phyloP scores from a whole-genome alignment of 1,140 invertebrate species.

The Aplysia californica region DNA sequence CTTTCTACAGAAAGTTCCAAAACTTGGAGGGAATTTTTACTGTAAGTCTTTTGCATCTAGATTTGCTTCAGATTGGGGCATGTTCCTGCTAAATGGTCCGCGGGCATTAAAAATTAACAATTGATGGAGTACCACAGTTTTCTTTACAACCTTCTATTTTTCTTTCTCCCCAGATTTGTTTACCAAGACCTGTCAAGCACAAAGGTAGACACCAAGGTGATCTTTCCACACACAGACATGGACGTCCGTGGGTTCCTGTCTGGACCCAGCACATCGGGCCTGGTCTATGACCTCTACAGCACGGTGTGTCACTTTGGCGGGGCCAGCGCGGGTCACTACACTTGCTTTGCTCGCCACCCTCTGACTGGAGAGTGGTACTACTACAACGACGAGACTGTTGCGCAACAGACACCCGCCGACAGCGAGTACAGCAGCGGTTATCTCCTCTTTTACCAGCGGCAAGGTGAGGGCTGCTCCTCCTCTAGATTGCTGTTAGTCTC shows the following conservation, averaged over 20 bases:
- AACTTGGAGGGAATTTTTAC: too few relatives aligned
- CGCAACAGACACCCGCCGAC: constrained; percentile 73
- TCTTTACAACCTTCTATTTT: too few relatives aligned
- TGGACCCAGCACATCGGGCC: constrained; percentile 57
- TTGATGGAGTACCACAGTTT: too few relatives aligned
- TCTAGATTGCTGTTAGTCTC: too few relatives aligned
- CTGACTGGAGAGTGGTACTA: constrained; percentile 81
- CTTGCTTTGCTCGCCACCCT: constrained; percentile 79
- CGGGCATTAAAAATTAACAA: too few relatives aligned
- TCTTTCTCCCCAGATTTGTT: constrained; percentile 72
- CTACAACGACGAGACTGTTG: constrained; percentile 81
- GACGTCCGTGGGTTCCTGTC: constrained; percentile 69
- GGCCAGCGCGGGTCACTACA: constrained; percentile 78
- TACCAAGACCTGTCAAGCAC: constrained; percentile 78
- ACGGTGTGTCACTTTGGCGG: constrained; percentile 80
- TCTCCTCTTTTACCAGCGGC: constrained; percentile 77
- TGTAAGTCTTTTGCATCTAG: too few relatives aligned
- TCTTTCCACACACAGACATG: constrained; percentile 75
- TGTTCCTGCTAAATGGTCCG: too few relatives aligned
- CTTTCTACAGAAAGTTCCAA: too few relatives aligned
- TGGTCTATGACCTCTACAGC: constrained; percentile 76
- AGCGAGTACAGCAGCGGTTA: constrained; percentile 78
- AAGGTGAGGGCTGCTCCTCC: constrained; percentile 52
- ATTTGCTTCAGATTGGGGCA: background rate
- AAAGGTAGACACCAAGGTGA: constrained; percentile 78